Conservation (phyloP, 2,888 invertebrate species). For the Sphaerophoria taeniata region DNA sequence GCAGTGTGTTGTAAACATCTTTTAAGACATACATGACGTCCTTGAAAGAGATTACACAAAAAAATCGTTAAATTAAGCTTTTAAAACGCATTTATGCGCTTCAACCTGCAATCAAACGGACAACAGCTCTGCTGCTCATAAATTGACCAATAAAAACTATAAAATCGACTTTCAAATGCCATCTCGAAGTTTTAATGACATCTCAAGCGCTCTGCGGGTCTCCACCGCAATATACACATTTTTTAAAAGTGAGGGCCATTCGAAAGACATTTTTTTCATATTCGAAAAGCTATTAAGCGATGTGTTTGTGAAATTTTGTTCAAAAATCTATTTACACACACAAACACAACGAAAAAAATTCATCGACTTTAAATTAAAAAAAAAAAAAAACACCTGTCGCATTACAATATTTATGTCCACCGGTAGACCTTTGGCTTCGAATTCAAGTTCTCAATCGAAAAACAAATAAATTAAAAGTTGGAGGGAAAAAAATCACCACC, state of each 20-base stretch:
- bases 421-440: conserved; percentile 80
- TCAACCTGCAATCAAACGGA: not conserved
- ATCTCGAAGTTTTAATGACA: conserved; percentile 57
- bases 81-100: conserved; percentile 16
- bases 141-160: conserved; percentile 66
- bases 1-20: conserved; percentile 51
- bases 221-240: not conserved
- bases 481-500: conserved; percentile 8
- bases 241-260: conserved; percentile 42
- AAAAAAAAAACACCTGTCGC: conserved; percentile 81
- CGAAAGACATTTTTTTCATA: not conserved
- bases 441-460: conserved; percentile 63
- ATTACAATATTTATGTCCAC: conserved; percentile 82
- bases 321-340: not conserved
- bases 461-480: conserved; percentile 24
- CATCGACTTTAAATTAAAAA: conserved; percentile 77
- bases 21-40: conserved; percentile 67
- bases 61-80: not conserved
- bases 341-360: not conserved
- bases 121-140: conserved; percentile 39
- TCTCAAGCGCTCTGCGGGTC: conserved; percentile 25
- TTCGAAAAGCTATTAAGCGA: not conserved
- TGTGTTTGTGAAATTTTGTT: conserved; percentile 15
- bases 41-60: conserved; percentile 39
- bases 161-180: conserved; percentile 73